A percentile compares a stretch with the other conserved stretches of the same genome.
These are phyloP conservation scores for Euglossa dilemma DNA, from an alignment of 1,140 invertebrate species.

Conservation along the genomic window DNA sequence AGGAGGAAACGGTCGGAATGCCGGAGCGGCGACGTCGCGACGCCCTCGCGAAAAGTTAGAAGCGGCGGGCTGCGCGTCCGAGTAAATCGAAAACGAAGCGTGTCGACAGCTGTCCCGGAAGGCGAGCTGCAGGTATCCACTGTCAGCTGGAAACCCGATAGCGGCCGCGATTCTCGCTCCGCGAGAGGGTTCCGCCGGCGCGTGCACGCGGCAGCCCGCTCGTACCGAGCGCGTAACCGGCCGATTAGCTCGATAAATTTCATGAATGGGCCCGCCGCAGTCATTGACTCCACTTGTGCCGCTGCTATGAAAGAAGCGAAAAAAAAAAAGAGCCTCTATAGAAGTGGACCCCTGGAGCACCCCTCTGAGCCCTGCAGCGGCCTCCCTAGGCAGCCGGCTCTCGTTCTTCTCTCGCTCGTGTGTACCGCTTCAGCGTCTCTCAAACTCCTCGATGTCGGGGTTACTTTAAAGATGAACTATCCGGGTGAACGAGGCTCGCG, in stretches of 20 bases:
- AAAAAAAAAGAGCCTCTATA: conserved; percentile 40
- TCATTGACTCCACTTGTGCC: conserved; percentile 64
- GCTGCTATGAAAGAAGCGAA: conserved; percentile 50
- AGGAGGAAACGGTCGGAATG: too few relatives aligned
- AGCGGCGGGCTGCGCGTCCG: background rate
- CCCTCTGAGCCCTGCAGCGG: background rate
- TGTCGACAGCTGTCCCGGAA: conserved; percentile 16
- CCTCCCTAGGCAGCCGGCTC: conserved; percentile 6
- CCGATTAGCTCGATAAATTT: conserved; percentile 70
- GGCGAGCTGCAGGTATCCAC: conserved; percentile 9
- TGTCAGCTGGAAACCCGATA: conserved; percentile 19
- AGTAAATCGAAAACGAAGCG: conserved; percentile 1
- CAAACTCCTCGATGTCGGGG: background rate
- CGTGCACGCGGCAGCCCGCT: conserved; percentile 9
- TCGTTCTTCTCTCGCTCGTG: conserved; percentile 13
- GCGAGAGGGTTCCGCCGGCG: background rate
- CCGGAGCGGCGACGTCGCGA: background rate
- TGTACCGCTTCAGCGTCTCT: conserved; percentile 13
- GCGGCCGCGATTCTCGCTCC: conserved; percentile 8
- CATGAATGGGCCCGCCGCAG: conserved; percentile 65
- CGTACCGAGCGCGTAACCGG: conserved; percentile 50
- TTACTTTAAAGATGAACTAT: background rate
- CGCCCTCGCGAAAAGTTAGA: background rate
- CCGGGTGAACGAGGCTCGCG: too few relatives aligned
- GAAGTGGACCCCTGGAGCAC: conserved; percentile 8